Evolutionary conservation across 1,140 invertebrate species (phyloP).

Genomic region (Glossosoma conforme): DNA sequence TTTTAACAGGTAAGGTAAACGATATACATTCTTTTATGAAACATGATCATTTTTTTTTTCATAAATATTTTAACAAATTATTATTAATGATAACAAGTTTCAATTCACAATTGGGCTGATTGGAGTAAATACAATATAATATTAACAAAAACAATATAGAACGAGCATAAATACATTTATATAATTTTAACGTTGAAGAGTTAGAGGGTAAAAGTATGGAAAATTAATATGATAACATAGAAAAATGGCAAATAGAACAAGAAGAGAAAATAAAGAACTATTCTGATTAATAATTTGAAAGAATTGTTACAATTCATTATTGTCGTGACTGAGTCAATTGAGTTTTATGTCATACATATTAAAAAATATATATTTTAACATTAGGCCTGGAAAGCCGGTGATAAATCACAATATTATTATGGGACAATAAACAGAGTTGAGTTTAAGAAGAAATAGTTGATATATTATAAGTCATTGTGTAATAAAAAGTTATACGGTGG

Average conservation of each 20-base stretch:
- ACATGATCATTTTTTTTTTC: too few relatives aligned
- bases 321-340: conserved; percentile 25
- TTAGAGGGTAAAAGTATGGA: not conserved
- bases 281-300: conserved; percentile 26
- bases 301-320: conserved; percentile 26
- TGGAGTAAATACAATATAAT: conserved; percentile 26
- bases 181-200: not conserved
- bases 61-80: too few relatives aligned
- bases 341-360: conserved; percentile 23
- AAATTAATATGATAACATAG: conserved; percentile 14
- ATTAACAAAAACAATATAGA: conserved; percentile 8
- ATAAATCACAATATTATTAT: conserved; percentile 4
- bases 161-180: not conserved
- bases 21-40: too few relatives aligned
- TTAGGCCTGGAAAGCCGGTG: not conserved
- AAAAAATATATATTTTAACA: conserved; percentile 20
- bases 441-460: not conserved
- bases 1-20: too few relatives aligned
- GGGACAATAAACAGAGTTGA: not conserved
- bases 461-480: too few relatives aligned
- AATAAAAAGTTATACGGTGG: too few relatives aligned
- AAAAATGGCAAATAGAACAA: conserved; percentile 1
- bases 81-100: too few relatives aligned
- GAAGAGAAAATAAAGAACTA: conserved; percentile 14
- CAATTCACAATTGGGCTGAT: conserved; percentile 23